These are phyloP conservation scores for Drosophila miranda DNA, from an alignment of 1,140 invertebrate genomes.

Conservation along the genomic window DNA sequence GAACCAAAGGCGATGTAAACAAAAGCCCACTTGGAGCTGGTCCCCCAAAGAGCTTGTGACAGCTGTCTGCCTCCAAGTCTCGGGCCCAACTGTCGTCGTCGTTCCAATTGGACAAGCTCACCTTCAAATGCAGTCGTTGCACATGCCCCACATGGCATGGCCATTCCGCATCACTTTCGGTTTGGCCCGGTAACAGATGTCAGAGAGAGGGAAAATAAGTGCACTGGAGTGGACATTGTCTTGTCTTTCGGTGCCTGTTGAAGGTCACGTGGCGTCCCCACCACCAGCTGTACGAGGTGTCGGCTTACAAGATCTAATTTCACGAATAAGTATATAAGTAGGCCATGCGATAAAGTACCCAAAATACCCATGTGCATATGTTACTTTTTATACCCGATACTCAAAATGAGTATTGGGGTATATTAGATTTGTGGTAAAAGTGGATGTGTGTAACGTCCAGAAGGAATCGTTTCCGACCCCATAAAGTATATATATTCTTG, in stretches of 20 bases:
- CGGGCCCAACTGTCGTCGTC: constrained; percentile 7
- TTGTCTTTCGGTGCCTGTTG: constrained; percentile 14
- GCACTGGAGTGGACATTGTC: constrained; percentile 6
- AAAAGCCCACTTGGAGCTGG: constrained; percentile 25
- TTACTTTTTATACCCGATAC: too few species aligned
- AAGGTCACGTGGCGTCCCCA: constrained; percentile 31
- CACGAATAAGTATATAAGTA: too few species aligned
- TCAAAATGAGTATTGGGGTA: too few species aligned
- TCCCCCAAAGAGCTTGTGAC: constrained; percentile 25
- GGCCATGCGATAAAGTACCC: too few species aligned
- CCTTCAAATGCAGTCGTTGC: constrained; percentile 47
- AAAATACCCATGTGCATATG: not conserved
- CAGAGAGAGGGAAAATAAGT: constrained; percentile 8
- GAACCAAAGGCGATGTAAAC: constrained; percentile 26
- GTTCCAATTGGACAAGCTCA: constrained; percentile 60
- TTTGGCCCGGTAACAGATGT: constrained; percentile 56
- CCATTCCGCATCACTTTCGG: constrained; percentile 59
- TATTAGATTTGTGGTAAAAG: too few species aligned
- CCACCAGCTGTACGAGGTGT: constrained; percentile 27
- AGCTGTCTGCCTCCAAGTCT: constrained; percentile 24
- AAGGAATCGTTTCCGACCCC: too few species aligned
- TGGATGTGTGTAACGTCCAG: too few species aligned
- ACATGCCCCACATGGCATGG: constrained; percentile 11
- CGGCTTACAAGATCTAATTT: constrained; percentile 31
- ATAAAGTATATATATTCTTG: too few species aligned